Evolutionary conservation across 2,888 invertebrate species (phyloP).

Genomic region (Melanostoma mellinum): DNA sequence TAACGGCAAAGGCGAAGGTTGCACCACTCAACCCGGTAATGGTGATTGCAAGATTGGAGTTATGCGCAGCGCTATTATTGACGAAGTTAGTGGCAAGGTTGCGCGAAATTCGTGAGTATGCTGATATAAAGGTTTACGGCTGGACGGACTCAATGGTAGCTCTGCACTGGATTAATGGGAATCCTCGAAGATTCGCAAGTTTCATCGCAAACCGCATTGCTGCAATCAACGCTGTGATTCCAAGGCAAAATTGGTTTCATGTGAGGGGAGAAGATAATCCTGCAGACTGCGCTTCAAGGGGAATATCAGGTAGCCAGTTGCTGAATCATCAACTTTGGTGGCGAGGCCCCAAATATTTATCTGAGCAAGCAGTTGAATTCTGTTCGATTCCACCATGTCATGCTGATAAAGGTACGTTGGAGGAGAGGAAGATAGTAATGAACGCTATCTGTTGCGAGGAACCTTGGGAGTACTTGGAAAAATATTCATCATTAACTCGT

Average conservation of each 20-base stretch:
- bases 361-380: too few species aligned
- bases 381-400: too few species aligned
- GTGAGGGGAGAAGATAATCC: constrained; percentile 8
- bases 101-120: neutral
- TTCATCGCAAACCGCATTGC: constrained; percentile 5
- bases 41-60: neutral
- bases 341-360: too few species aligned
- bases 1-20: constrained; percentile 1
- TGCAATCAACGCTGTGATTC: constrained; percentile 1
- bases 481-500: too few species aligned
- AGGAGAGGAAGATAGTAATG: too few species aligned
- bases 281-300: constrained; percentile 3
- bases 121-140: neutral
- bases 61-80: neutral
- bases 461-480: too few species aligned
- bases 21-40: neutral
- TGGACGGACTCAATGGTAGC: neutral
- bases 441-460: too few species aligned
- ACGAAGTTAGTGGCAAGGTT: neutral
- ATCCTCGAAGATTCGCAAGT: constrained; percentile 15
- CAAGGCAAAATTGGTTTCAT: constrained; percentile 2
- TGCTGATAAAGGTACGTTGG: too few species aligned
- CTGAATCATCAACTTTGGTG: too few species aligned
- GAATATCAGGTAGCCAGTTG: too few species aligned
- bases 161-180: constrained; percentile 8